Percentiles rank a stretch among this genome's conserved stretches.
Conservation (phyloP, 2,888 invertebrate genomes). For the Agriopis marginaria region DNA sequence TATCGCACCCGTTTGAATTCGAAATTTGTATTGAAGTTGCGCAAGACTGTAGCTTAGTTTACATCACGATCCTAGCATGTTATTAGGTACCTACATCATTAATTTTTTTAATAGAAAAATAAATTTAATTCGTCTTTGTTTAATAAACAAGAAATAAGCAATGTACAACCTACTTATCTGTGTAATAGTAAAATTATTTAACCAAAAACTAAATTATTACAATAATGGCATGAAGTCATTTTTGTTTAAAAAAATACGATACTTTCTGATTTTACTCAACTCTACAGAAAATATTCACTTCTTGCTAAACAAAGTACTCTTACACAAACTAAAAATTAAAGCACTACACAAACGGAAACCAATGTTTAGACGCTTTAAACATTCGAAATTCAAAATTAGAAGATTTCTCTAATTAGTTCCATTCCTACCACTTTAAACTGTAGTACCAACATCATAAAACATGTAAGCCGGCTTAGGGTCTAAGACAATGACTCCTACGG, state of each 20-base stretch:
- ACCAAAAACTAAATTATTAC: no score
- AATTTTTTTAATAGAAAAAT: no score
- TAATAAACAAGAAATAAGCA: no score
- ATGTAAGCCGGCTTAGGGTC: constrained; percentile 33
- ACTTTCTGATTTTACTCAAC: not conserved
- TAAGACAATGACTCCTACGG: constrained; percentile 55
- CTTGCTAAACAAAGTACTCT: not conserved
- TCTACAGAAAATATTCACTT: not conserved
- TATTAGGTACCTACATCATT: no score
- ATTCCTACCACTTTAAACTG: constrained; percentile 45
- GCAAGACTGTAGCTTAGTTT: no score
- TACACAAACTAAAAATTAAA: constrained; percentile 29
- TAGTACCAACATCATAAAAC: constrained; percentile 34
- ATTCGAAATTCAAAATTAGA: constrained; percentile 50
- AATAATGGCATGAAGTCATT: no score
- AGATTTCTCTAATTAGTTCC: constrained; percentile 53
- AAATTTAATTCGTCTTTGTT: no score
- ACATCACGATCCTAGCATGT: no score
- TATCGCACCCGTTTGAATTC: no score
- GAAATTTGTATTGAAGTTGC: no score
- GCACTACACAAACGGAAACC: constrained; percentile 34
- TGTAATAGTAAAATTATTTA: no score
- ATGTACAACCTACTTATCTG: not conserved
- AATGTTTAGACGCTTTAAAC: constrained; percentile 41
- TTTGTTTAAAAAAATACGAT: not conserved